phyloP scores from a whole-genome alignment of 2,113 vertebrate genomes.

The Forbesichthys papilliferus region DNA sequence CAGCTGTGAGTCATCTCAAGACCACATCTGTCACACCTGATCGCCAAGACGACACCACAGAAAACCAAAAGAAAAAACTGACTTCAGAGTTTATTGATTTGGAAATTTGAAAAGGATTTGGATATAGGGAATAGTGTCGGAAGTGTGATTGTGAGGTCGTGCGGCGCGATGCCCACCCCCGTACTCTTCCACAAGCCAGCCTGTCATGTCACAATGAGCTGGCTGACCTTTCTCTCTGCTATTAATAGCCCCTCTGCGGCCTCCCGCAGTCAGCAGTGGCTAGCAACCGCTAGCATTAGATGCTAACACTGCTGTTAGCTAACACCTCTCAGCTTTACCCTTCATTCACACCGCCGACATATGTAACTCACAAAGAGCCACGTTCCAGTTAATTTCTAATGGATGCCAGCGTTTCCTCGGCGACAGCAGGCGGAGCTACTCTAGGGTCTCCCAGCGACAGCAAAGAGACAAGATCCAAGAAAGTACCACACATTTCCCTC shows the following conservation, averaged over 20 bases:
- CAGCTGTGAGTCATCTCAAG: conserved; percentile 52
- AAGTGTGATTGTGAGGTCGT: not conserved
- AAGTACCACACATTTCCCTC: too few species aligned
- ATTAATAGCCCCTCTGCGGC: conserved; percentile 33
- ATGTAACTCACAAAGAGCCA: too few species aligned
- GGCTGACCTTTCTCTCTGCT: conserved; percentile 26
- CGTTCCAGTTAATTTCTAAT: too few species aligned
- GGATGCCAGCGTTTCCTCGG: too few species aligned
- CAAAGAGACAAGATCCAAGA: too few species aligned
- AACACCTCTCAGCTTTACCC: too few species aligned
- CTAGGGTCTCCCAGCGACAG: too few species aligned
- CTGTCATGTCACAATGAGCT: conserved; percentile 13
- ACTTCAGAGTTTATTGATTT: conserved; percentile 55
- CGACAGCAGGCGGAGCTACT: too few species aligned
- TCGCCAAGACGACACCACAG: not conserved
- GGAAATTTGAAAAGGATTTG: conserved; percentile 33
- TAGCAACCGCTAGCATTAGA: not conserved
- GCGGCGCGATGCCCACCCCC: too few species aligned
- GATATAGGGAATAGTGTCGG: conserved; percentile 2
- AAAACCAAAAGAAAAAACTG: conserved; percentile 35
- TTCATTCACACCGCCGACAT: too few species aligned
- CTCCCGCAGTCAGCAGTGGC: not conserved
- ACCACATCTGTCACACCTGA: conserved; percentile 34
- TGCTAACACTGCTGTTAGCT: not conserved
- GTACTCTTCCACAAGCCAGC: not conserved